A percentile compares a stretch with the other conserved stretches of the same genome.
phyloP scores from a whole-genome alignment of 2,888 invertebrate species.

The Schizaphis graminum region DNA sequence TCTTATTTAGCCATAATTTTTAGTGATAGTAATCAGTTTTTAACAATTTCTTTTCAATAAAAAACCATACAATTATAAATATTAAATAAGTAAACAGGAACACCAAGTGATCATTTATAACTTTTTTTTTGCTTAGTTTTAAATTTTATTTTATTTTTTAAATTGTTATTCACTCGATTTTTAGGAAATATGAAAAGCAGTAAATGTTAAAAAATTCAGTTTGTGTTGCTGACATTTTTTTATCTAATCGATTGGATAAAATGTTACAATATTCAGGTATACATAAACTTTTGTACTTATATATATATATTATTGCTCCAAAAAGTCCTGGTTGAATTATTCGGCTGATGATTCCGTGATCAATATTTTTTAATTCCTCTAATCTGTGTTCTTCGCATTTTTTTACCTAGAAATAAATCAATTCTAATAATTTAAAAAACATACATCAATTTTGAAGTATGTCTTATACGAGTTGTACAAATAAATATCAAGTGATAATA shows the following conservation, averaged over 20 bases:
- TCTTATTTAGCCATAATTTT: background rate
- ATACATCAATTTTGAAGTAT: background rate
- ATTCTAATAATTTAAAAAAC: background rate
- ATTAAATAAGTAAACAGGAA: background rate
- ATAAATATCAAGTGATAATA: background rate
- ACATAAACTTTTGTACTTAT: too few relatives aligned
- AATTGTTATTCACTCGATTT: background rate
- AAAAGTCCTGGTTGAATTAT: background rate
- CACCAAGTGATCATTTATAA: background rate
- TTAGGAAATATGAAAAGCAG: background rate
- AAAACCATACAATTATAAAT: background rate
- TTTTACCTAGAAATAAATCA: background rate
- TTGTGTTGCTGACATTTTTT: background rate
- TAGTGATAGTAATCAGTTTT: background rate
- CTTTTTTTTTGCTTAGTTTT: background rate
- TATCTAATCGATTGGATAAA: background rate
- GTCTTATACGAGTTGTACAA: background rate
- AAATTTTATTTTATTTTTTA: background rate
- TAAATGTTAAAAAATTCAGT: background rate
- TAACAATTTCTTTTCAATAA: background rate
- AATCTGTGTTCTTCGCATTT: background rate
- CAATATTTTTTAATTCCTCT: background rate
- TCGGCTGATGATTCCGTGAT: background rate
- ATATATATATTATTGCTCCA: too few relatives aligned
- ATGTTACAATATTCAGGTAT: too few relatives aligned